These are phyloP conservation scores for Pelusios castaneus DNA, from an alignment of 2,113 vertebrate genomes.

Conservation along the genomic window DNA sequence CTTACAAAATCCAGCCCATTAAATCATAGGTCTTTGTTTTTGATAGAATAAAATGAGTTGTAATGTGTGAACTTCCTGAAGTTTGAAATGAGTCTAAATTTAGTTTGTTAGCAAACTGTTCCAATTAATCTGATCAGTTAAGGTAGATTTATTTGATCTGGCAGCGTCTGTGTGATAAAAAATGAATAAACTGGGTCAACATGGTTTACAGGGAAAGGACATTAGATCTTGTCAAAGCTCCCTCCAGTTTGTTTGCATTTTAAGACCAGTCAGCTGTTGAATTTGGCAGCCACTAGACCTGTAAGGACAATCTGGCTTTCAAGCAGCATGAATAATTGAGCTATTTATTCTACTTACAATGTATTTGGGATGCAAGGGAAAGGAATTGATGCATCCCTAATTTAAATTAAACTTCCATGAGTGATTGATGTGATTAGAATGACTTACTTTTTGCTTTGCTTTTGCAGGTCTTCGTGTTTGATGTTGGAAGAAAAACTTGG, in stretches of 20 bases:
- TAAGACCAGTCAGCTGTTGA: background rate
- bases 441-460: background rate
- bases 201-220: background rate
- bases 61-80: background rate
- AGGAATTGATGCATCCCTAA: background rate
- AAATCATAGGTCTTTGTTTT: background rate
- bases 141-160: background rate
- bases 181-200: fast-evolving
- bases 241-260: fast-evolving
- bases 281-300: background rate
- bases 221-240: fast-evolving
- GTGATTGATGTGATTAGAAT: too few species aligned
- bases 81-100: background rate
- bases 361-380: background rate
- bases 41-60: background rate
- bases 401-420: background rate
- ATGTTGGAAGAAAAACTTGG: constrained; percentile 88
- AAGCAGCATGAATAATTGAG: background rate
- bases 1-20: background rate
- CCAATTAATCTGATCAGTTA: background rate
- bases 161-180: background rate
- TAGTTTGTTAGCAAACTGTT: background rate
- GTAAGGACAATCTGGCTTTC: background rate
- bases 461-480: constrained; percentile 90
- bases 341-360: background rate